phyloP scores from a whole-genome alignment of 1,140 invertebrate species.

The Aphaenogaster ashmeadi region DNA sequence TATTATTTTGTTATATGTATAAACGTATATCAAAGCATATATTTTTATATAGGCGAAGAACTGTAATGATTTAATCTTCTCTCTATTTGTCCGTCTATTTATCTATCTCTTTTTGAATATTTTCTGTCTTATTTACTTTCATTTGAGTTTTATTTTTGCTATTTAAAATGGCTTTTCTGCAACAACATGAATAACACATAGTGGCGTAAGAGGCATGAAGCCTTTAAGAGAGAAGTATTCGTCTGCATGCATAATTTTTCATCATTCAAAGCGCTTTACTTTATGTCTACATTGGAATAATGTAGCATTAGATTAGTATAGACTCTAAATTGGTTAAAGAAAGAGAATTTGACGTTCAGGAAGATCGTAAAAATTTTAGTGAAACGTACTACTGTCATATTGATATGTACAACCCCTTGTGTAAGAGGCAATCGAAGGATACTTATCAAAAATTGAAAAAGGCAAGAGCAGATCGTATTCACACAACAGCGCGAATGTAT shows the following conservation, averaged over 20 bases:
- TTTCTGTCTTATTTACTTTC: neutral
- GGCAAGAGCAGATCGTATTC: neutral
- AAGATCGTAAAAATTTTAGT: neutral
- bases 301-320: neutral
- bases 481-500: neutral
- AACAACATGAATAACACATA: slow-evolving; percentile 28
- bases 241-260: neutral
- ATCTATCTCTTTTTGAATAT: slow-evolving; percentile 13
- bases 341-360: neutral
- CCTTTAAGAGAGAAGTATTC: neutral
- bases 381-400: neutral
- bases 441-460: neutral
- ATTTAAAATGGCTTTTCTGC: neutral
- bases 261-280: neutral
- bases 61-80: neutral
- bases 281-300: neutral
- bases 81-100: neutral
- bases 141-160: neutral
- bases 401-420: neutral
- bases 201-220: neutral
- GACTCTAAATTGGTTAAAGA: neutral
- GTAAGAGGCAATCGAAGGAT: neutral
- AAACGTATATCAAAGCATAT: neutral
- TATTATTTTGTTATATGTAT: neutral
- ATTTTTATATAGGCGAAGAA: neutral